Evolutionary conservation across 2,113 vertebrate species (phyloP), one percentile per base, ranked within the genome.

Genomic region (Prionailurus viverrinus): DNA sequence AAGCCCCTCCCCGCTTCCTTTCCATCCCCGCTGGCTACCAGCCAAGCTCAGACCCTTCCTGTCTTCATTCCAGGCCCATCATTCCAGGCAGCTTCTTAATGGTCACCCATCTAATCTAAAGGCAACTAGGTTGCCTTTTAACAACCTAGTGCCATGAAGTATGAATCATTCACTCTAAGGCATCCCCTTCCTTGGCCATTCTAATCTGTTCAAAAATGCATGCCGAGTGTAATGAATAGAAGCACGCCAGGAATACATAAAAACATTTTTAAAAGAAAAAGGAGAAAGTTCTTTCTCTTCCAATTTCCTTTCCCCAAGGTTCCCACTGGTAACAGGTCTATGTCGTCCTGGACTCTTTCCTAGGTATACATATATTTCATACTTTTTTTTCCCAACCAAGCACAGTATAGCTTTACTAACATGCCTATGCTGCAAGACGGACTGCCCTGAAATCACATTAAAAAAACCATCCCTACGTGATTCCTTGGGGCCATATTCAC

Each of bases 401-500:
- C 63, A 89, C 0, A 14, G 23, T 45, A 68, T 18, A 80, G 94
- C 51, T 95, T 96, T 89, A 94, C 95, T 36, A 81, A 97, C 89
- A 25, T 79, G 85, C 83, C 58, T 83, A 73, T 48, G 36, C 23
- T 78, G 45, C 63, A 78, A 94, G 81, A 94, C n/a, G 9, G 65
- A 96, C 31, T 93, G 78, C 29, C 68, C 69, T 45, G 65, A 92
- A 95, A 90, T 87, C 87, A 94, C 83, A 96, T 88, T 82, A 76
- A 94, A 81, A 95, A 95, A 63, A n/a, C 8, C 39, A 94, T 96
- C 79, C 66, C 90, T 69, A 10, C 51, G 25, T 78, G 81, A 92
- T 92, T 97, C 95, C 90, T 94, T 10, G 13, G 87, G 69, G 92
- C 39, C 90, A 84, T 33, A 92, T 97, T 97, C 89, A 88, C 65